Evolutionary conservation across 2,797 vertebrate species (phyloP).

Genomic region (Enteromius afrohamiltoni): DNA sequence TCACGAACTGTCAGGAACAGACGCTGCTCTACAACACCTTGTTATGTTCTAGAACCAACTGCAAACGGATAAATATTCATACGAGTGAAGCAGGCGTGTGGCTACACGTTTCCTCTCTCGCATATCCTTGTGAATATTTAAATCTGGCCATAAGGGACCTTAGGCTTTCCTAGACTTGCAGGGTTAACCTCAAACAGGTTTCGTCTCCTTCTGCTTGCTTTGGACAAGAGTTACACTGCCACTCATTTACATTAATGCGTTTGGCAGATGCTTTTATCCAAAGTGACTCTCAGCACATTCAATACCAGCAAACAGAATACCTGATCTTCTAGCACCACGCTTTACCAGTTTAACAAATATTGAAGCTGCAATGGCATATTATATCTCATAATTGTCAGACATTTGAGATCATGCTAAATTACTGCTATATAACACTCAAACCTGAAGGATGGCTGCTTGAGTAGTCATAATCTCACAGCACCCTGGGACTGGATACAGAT

Average conservation of each 20-base stretch:
- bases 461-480: conserved; percentile 20
- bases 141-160: conserved; percentile 46
- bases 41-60: conserved; percentile 59
- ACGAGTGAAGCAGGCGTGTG: conserved; percentile 57
- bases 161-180: conserved; percentile 39
- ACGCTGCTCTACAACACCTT: conserved; percentile 53
- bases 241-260: neutral
- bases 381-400: neutral
- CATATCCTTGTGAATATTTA: conserved; percentile 61
- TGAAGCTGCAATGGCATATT: neutral
- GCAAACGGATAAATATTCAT: conserved; percentile 60
- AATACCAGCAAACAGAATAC: neutral
- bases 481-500: conserved; percentile 36
- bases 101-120: conserved; percentile 48
- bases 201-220: conserved; percentile 38
- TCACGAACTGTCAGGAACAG: conserved; percentile 59
- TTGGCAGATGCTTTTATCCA: conserved; percentile 26
- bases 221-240: neutral
- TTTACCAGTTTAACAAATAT: neutral
- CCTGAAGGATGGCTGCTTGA: conserved; percentile 23
- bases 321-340: neutral
- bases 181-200: conserved; percentile 39
- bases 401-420: conserved; percentile 8
- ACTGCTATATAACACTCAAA: conserved; percentile 38
- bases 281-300: neutral